Conservation (phyloP, 2,113 vertebrate genomes). For the Hypomesus transpacificus region DNA sequence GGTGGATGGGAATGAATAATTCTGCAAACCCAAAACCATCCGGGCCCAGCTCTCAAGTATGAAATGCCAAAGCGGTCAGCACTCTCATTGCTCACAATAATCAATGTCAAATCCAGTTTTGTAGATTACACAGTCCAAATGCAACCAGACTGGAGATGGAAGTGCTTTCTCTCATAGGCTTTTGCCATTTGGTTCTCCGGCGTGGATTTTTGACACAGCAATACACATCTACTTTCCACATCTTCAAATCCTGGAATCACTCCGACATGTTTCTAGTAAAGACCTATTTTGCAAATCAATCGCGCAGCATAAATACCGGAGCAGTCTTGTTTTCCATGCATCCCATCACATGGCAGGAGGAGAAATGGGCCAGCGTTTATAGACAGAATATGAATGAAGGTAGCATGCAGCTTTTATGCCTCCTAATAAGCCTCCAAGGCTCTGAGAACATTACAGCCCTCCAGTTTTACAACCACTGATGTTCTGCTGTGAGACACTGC, state of each 20-base stretch:
- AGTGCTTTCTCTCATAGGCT: conserved; percentile 57
- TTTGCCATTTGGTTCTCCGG: conserved; percentile 62
- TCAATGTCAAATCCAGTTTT: conserved; percentile 57
- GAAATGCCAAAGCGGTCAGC: conserved; percentile 53
- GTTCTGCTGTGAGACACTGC: conserved; percentile 54
- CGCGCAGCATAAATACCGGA: conserved; percentile 66
- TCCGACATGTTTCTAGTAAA: conserved; percentile 66
- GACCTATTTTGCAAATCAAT: conserved; percentile 72
- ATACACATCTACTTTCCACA: conserved; percentile 58
- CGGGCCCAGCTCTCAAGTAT: conserved; percentile 22
- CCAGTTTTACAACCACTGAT: conserved; percentile 68
- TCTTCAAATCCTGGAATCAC: conserved; percentile 61
- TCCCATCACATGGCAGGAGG: conserved; percentile 46
- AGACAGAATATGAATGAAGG: conserved; percentile 70
- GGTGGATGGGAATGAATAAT: conserved; percentile 55
- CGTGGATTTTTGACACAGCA: conserved; percentile 61
- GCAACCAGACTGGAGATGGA: conserved; percentile 50
- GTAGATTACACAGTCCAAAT: conserved; percentile 59
- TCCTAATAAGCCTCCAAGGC: conserved; percentile 74
- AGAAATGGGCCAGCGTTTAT: conserved; percentile 58
- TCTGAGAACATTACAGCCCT: conserved; percentile 63
- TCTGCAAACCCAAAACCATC: conserved; percentile 13
- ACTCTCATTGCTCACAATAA: conserved; percentile 48
- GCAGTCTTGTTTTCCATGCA: conserved; percentile 60
- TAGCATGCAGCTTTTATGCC: conserved; percentile 71